Conservation (phyloP, 2,113 vertebrate species). For the Prionailurus viverrinus region DNA sequence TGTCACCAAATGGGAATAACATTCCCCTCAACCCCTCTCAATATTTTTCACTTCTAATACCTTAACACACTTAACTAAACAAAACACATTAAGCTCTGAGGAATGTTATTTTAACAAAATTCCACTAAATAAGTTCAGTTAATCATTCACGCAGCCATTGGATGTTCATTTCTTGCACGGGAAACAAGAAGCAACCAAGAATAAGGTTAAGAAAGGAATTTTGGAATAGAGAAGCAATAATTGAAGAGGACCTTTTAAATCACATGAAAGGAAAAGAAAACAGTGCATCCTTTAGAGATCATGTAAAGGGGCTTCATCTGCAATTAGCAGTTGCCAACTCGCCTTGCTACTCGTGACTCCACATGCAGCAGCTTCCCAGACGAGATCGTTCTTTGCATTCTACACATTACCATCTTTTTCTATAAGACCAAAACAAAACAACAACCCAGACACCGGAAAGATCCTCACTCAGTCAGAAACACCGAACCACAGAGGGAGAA, state of each 20-base stretch:
- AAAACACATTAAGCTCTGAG: background rate
- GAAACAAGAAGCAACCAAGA: background rate
- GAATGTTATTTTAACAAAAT: background rate
- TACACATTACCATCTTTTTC: background rate
- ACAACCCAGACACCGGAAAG: background rate
- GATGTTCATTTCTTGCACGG: background rate
- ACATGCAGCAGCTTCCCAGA: accelerated
- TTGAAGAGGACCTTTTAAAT: background rate
- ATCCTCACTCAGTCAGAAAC: background rate
- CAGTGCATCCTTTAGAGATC: background rate
- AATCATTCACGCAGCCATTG: background rate
- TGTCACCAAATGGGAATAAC: background rate
- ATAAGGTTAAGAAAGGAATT: background rate
- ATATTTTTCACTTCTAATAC: background rate
- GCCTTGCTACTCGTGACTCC: accelerated
- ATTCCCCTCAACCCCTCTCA: background rate
- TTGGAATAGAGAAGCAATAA: background rate
- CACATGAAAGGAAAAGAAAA: background rate
- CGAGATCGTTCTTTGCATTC: too few relatives aligned
- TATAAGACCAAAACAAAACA: background rate
- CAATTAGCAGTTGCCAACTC: accelerated
- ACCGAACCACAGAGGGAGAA: background rate
- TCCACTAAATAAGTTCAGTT: background rate
- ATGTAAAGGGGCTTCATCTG: background rate
- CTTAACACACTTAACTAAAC: background rate